These are phyloP conservation scores for Hypsibius dujardini DNA, from an alignment of 1,140 invertebrate genomes.

Conservation along the genomic window DNA sequence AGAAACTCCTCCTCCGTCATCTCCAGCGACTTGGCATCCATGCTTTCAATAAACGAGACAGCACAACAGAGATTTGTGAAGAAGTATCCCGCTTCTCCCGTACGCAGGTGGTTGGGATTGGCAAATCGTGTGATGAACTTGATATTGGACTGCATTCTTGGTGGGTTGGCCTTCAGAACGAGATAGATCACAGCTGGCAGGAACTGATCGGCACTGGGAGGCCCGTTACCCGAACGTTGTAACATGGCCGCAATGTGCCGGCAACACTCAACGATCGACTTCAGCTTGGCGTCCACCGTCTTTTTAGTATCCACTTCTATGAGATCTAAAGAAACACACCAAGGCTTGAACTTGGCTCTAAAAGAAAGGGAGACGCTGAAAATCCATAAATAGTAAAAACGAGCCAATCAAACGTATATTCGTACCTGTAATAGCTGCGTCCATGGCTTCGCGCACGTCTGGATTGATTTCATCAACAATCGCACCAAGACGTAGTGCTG, in stretches of 20 bases:
- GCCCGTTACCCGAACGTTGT: constrained; percentile 49
- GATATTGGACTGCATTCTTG: constrained; percentile 88
- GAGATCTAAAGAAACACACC: constrained; percentile 42
- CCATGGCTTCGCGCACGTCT: constrained; percentile 62
- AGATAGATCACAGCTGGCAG: constrained; percentile 89
- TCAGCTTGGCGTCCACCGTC: constrained; percentile 80
- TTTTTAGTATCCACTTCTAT: constrained; percentile 80
- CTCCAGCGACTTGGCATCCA: constrained; percentile 79
- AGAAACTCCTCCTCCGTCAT: constrained; percentile 82
- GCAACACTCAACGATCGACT: constrained; percentile 71
- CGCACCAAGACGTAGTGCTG: constrained; percentile 74
- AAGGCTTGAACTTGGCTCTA: constrained; percentile 12
- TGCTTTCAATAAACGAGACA: constrained; percentile 87
- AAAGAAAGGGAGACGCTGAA: no score
- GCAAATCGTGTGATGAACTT: constrained; percentile 89
- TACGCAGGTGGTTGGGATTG: constrained; percentile 73
- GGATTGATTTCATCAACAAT: constrained; percentile 65
- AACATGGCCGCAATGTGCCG: constrained; percentile 74
- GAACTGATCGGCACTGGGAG: constrained; percentile 83
- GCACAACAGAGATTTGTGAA: constrained; percentile 98
- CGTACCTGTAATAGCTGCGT: constrained; percentile 58
- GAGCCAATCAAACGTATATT: no score
- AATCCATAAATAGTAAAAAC: no score
- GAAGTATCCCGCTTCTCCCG: constrained; percentile 92
- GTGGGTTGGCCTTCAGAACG: constrained; percentile 90